These are phyloP conservation scores for Ophioderma brevispina DNA, from an alignment of 35 echinoderm and acorn worm species.

Conservation along the genomic window DNA sequence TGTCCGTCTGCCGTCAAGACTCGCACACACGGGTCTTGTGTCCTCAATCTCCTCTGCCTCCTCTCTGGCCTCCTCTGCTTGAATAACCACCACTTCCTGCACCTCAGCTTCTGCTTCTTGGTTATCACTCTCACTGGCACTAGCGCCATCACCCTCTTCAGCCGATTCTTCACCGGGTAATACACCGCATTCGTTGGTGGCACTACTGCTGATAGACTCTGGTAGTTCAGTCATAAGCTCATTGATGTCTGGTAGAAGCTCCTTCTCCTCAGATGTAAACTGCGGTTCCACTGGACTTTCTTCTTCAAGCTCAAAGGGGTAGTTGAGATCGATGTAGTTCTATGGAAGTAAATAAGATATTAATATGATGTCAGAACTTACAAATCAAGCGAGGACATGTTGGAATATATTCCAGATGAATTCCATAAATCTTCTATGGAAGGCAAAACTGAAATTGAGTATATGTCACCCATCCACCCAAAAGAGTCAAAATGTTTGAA, in stretches of 20 bases:
- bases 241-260: slow-evolving; percentile 26
- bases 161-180: not conserved
- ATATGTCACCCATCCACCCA: no score
- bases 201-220: slow-evolving; percentile 11
- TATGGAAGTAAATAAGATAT: no score
- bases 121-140: slow-evolving; percentile 20
- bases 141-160: not conserved
- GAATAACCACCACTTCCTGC: not conserved
- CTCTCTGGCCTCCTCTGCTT: not conserved
- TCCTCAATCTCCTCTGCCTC: slow-evolving; percentile 32
- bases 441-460: no score
- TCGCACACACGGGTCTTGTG: slow-evolving; percentile 51
- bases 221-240: slow-evolving; percentile 7
- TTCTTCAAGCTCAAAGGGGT: slow-evolving; percentile 63
- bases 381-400: no score
- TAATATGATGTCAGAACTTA: no score
- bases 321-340: slow-evolving; percentile 92
- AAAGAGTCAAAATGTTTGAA: no score
- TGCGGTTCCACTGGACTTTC: slow-evolving; percentile 52
- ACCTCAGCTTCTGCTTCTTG: not conserved
- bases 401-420: no score
- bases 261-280: slow-evolving; percentile 44
- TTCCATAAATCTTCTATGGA: no score
- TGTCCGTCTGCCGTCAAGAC: slow-evolving; percentile 45
- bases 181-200: slow-evolving; percentile 3